Evolutionary conservation across 2,797 vertebrate genomes (phyloP), one percentile per base, ranked within the genome.

Genomic region (Todus mexicanus): DNA sequence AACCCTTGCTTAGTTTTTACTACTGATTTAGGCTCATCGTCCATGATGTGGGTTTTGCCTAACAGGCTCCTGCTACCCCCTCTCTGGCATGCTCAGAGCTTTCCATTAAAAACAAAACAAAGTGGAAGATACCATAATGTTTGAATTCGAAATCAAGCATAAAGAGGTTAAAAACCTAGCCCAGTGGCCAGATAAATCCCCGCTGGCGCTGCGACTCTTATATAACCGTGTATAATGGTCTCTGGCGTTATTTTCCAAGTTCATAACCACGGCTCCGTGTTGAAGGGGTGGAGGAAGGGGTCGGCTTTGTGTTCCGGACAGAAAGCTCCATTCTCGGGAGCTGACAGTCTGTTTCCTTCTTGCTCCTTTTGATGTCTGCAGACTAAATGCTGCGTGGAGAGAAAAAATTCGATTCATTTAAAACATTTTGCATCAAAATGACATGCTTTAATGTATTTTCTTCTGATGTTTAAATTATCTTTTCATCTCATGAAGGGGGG

Each of bases 1-100:
- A 76, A 23, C 91, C 94, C 75, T 80, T 87, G 71, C 95, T 98
- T 71, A 63, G 77, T 90, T 86, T 95, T 94, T 93, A 70, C 97
- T 95, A 84, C 84, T 73, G 79, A 54, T 95, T 93, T 95, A 63
- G 81, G 59, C 87, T 92, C 40, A 17, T 27, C 65, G 37, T 38
- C 53, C 93, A 97, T 96, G 96, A 89, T 87, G 94, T 89, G 42
- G 89, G 95, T 97, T 97, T n/a, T 96, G 93, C 87, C 90, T 95
- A 94, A 96, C 96, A 82, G 94, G 91, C 94, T 97, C 91, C 97
- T 96, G 93, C 89, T 33, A 56, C 14, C 22, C 26, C 3, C 12
- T 10, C n/a, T 31, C 51, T 13, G 63, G 22, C 29, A 5, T 1
- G 27, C 63, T 29, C 81, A 21, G 69, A 57, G 48, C 29, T 92